A percentile compares a stretch with the other conserved stretches of the same genome.
phyloP scores from a whole-genome alignment of 2,797 vertebrate species.

The Hephaestus fuliginosus region DNA sequence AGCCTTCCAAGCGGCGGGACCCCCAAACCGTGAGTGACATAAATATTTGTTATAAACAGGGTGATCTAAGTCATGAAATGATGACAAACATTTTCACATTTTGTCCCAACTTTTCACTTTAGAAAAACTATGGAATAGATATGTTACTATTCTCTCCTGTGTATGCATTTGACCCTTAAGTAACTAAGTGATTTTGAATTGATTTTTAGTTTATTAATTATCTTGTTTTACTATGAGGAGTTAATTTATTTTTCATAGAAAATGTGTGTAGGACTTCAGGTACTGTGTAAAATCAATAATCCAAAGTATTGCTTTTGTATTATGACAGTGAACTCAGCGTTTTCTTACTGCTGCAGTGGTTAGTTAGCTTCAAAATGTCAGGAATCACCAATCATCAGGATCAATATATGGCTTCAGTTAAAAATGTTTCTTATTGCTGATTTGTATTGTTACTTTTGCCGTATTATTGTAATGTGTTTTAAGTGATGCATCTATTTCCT shows the following conservation, averaged over 20 bases:
- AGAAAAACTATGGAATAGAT: not conserved
- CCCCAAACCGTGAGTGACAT: slow-evolving; percentile 92
- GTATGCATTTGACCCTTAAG: not conserved
- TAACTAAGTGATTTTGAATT: no score
- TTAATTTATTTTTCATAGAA: not conserved
- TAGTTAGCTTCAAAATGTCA: not conserved
- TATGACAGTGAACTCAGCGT: not conserved
- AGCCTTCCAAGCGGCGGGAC: slow-evolving; percentile 94
- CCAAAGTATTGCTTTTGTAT: not conserved
- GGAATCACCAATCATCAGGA: not conserved
- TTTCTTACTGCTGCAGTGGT: not conserved
- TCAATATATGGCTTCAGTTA: not conserved
- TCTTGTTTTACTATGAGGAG: not conserved
- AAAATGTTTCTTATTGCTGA: not conserved
- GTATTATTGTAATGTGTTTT: not conserved
- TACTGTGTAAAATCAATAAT: slow-evolving; percentile 5
- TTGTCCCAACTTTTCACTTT: not conserved
- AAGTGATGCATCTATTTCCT: slow-evolving; percentile 38
- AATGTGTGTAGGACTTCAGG: not conserved
- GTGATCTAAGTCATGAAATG: not conserved
- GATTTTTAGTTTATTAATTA: not conserved
- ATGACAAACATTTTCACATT: not conserved
- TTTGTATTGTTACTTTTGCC: not conserved
- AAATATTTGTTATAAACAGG: not conserved
- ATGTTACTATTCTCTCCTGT: not conserved